These are phyloP conservation scores for Morpho deidamia DNA, from an alignment of 2,888 invertebrate species.

Conservation along the genomic window DNA sequence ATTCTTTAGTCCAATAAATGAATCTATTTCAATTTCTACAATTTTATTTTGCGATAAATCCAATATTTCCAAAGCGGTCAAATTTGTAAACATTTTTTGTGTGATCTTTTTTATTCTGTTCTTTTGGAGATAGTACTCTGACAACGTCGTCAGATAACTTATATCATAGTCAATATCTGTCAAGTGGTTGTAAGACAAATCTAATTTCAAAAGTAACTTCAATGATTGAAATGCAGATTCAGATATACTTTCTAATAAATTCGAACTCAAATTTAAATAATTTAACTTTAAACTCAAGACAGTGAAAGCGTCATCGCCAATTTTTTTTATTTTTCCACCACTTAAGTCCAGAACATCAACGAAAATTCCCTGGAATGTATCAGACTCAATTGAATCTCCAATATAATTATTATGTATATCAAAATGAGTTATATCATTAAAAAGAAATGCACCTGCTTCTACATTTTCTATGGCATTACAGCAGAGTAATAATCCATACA, in stretches of 20 bases:
- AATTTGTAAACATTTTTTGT: constrained; percentile 5
- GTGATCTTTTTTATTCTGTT: constrained; percentile 14
- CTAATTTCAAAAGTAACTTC: constrained; percentile 7
- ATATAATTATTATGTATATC: constrained; percentile 10
- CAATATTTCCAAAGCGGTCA: constrained; percentile 4
- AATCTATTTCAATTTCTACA: constrained; percentile 5
- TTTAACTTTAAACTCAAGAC: constrained; percentile 5
- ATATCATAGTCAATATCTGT: constrained; percentile 10
- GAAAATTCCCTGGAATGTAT: constrained; percentile 13
- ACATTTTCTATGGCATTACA: constrained; percentile 14
- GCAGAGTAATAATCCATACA: constrained; percentile 6
- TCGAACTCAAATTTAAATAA: constrained; percentile 16
- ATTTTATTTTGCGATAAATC: constrained; percentile 15
- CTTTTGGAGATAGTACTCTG: constrained; percentile 12
- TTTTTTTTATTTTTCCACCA: constrained; percentile 2
- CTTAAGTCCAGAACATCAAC: constrained; percentile 12
- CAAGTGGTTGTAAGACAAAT: constrained; percentile 16
- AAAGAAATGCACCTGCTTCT: constrained; percentile 12
- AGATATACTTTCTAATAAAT: constrained; percentile 10
- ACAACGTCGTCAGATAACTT: constrained; percentile 8
- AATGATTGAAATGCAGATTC: constrained; percentile 10
- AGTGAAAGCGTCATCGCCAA: constrained; percentile 16
- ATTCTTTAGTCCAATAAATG: constrained; percentile 12
- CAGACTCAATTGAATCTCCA: constrained; percentile 8
- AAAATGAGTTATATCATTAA: constrained; percentile 12